These are phyloP conservation scores for Erpetoichthys calabaricus DNA, from an alignment of 2,797 vertebrate species.

Conservation along the genomic window DNA sequence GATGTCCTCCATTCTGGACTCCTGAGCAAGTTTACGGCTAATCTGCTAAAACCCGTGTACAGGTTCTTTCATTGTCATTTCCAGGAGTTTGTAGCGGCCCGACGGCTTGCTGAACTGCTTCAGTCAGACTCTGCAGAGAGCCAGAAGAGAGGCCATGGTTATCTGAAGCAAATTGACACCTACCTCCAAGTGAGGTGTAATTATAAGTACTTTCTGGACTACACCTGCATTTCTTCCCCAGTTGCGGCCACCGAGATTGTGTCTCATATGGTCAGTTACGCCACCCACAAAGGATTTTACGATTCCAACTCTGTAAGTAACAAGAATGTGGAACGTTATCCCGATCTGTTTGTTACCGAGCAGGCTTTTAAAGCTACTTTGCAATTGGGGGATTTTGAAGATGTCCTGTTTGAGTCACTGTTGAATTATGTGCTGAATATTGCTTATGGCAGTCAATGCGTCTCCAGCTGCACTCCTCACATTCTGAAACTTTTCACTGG, in stretches of 20 bases:
- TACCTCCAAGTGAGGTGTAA: conserved; percentile 14
- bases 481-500: neutral
- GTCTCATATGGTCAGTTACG: conserved; percentile 24
- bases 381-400: no score
- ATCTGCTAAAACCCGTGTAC: conserved; percentile 27
- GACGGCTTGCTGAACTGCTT: conserved; percentile 23
- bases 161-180: conserved; percentile 27
- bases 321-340: conserved; percentile 9
- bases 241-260: conserved; percentile 23
- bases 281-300: conserved; percentile 12
- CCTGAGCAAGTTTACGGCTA: conserved; percentile 31
- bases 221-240: conserved; percentile 18
- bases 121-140: conserved; percentile 18
- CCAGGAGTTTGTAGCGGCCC: conserved; percentile 33
- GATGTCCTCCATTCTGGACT: conserved; percentile 22
- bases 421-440: conserved; percentile 3
- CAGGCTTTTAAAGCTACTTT: neutral
- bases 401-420: neutral
- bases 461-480: conserved; percentile 4
- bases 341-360: conserved; percentile 1
- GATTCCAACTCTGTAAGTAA: conserved; percentile 11
- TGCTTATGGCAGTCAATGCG: conserved; percentile 5
- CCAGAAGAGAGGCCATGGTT: conserved; percentile 22
- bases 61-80: conserved; percentile 26
- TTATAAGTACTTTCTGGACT: conserved; percentile 14